Conservation (phyloP, 2,113 vertebrate species). For the Cyprinodon tularosa region DNA sequence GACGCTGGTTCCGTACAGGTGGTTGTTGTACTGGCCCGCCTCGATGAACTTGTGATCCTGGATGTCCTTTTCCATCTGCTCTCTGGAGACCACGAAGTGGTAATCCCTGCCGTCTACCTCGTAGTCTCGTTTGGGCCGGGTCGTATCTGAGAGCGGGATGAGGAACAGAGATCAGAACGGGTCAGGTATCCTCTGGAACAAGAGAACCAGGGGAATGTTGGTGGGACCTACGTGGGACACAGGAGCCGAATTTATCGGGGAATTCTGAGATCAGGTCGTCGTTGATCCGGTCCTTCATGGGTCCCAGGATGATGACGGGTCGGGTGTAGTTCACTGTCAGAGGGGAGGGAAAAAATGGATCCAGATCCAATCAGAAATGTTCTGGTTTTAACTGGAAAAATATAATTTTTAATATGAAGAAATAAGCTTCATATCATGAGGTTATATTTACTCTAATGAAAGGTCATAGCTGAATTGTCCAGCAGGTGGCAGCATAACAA, state of each 20-base stretch:
- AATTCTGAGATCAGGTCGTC: conserved; percentile 98
- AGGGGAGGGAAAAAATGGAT: neutral
- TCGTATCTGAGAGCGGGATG: conserved; percentile 84
- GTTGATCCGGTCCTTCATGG: conserved; percentile 98
- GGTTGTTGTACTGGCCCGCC: conserved; percentile 98
- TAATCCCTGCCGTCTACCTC: conserved; percentile 96
- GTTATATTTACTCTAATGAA: too few relatives aligned
- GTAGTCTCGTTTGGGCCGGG: conserved; percentile 96
- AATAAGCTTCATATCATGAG: too few relatives aligned
- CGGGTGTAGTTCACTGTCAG: conserved; percentile 91
- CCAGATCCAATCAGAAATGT: neutral
- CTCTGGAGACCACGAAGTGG: conserved; percentile 93
- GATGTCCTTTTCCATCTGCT: conserved; percentile 99
- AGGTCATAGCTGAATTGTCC: neutral
- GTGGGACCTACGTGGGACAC: conserved; percentile 92
- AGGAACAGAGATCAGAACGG: neutral
- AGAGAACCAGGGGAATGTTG: neutral
- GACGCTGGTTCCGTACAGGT: conserved; percentile 98
- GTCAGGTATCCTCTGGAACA: neutral
- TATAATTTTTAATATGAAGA: neutral
- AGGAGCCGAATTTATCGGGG: conserved; percentile 97
- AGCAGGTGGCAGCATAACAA: neutral
- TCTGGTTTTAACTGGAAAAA: neutral
- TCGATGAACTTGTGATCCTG: conserved; percentile 98
- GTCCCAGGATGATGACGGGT: conserved; percentile 96